Evolutionary conservation across 1,140 invertebrate species (phyloP).

Genomic region (Epicauta chinensis): DNA sequence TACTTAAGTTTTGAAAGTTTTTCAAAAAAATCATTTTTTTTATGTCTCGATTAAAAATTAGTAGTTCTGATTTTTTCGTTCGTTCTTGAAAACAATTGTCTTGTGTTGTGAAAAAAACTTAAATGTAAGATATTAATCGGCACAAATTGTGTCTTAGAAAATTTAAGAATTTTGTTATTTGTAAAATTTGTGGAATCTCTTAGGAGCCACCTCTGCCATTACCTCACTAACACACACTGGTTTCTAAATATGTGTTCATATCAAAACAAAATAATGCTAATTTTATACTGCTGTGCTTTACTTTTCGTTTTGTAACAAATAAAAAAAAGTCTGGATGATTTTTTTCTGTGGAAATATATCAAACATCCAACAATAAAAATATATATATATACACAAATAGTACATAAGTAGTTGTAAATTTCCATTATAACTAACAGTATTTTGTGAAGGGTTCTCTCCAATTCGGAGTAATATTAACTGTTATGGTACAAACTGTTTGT

Average conservation of each 20-base stretch:
- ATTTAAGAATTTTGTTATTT: slow-evolving; percentile 29
- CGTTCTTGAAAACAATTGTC: slow-evolving; percentile 17
- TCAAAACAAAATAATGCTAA: slow-evolving; percentile 26
- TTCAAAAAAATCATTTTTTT: no score
- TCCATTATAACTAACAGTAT: slow-evolving; percentile 22
- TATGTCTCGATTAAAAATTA: slow-evolving; percentile 13
- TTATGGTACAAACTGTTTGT: slow-evolving; percentile 34
- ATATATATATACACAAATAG: background rate
- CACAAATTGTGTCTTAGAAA: slow-evolving; percentile 23
- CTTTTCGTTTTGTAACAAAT: slow-evolving; percentile 18
- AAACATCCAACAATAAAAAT: no score
- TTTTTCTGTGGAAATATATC: slow-evolving; percentile 11
- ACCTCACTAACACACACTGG: slow-evolving; percentile 34
- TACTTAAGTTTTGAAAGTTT: slow-evolving; percentile 36
- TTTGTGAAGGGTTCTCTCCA: slow-evolving; percentile 15
- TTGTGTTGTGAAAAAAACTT: slow-evolving; percentile 27
- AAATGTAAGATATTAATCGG: slow-evolving; percentile 18
- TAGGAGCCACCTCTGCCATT: slow-evolving; percentile 37
- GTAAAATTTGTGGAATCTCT: slow-evolving; percentile 35
- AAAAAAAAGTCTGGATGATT: background rate
- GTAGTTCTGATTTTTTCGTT: no score
- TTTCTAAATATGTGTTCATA: slow-evolving; percentile 40
- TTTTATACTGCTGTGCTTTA: slow-evolving; percentile 32
- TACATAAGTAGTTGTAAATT: slow-evolving; percentile 9
- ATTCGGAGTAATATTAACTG: slow-evolving; percentile 9